Evolutionary conservation across 2,888 invertebrate genomes (phyloP).

Genomic region (Nemoura dubitans): DNA sequence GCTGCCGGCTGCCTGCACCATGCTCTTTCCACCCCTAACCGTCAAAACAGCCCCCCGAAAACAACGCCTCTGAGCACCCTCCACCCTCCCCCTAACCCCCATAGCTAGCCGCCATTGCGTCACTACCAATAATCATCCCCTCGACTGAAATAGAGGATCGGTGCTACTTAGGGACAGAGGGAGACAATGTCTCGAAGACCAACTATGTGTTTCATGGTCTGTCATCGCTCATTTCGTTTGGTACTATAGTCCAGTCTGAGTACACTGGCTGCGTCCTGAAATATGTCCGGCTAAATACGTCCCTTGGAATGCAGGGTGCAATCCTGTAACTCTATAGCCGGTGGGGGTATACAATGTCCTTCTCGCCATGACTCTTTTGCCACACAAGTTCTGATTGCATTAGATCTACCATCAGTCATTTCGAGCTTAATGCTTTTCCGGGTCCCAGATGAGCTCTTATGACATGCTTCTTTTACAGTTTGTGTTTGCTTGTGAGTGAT

Average conservation of each 20-base stretch:
- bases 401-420: constrained; percentile 17
- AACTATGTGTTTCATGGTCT: constrained; percentile 17
- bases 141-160: constrained; percentile 21
- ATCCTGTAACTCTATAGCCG: background rate
- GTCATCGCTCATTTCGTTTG: constrained; percentile 29
- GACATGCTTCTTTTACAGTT: constrained; percentile 25
- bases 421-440: constrained; percentile 4
- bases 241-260: constrained; percentile 3
- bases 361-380: background rate
- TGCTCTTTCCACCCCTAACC: background rate
- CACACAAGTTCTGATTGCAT: constrained; percentile 12
- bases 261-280: background rate
- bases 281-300: background rate
- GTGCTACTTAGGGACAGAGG: background rate
- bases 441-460: constrained; percentile 13
- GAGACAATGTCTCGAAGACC: constrained; percentile 18
- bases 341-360: background rate
- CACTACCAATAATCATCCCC: constrained; percentile 39
- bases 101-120: constrained; percentile 15
- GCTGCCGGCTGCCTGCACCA: background rate
- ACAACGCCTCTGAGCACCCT: background rate
- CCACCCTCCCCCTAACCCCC: too few relatives aligned
- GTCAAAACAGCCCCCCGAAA: constrained; percentile 28
- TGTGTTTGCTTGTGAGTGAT: constrained; percentile 25
- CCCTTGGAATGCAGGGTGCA: background rate